Evolutionary conservation across 2,888 invertebrate species (phyloP).

Genomic region (Laothoe populi): DNA sequence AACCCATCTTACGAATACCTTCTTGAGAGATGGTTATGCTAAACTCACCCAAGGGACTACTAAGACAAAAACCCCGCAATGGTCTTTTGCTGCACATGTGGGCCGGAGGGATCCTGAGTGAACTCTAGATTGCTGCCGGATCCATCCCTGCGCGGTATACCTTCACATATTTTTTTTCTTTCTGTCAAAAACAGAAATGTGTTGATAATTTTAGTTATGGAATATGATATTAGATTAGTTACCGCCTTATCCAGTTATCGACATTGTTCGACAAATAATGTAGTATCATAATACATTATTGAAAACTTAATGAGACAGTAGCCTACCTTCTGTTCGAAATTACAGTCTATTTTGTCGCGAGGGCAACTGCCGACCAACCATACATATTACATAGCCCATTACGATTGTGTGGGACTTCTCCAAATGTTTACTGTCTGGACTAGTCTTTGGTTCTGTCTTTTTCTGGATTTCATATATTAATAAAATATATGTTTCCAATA

Average conservation of each 20-base stretch:
- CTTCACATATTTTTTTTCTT: too few relatives aligned
- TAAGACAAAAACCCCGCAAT: too few relatives aligned
- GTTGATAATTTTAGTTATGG: too few relatives aligned
- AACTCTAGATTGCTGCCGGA: too few relatives aligned
- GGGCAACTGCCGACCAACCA: conserved; percentile 4
- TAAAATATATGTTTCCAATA: too few relatives aligned
- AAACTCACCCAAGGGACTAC: too few relatives aligned
- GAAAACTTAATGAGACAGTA: conserved; percentile 36
- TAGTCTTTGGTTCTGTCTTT: background rate
- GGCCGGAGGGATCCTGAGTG: too few relatives aligned
- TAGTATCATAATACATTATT: conserved; percentile 43
- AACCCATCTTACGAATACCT: too few relatives aligned
- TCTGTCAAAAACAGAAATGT: too few relatives aligned
- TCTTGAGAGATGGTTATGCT: too few relatives aligned
- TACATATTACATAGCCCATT: conserved; percentile 6
- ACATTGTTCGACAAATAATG: conserved; percentile 38
- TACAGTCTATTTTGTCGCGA: conserved; percentile 29
- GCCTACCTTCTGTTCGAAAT: conserved; percentile 33
- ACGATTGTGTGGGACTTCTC: background rate
- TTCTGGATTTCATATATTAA: background rate
- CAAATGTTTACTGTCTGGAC: background rate
- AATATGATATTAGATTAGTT: background rate
- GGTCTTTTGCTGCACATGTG: too few relatives aligned
- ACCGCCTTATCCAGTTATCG: conserved; percentile 27
- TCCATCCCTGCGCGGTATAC: too few relatives aligned